Evolutionary conservation across 2,888 invertebrate genomes (phyloP).

Genomic region (Tenthredo livida): DNA sequence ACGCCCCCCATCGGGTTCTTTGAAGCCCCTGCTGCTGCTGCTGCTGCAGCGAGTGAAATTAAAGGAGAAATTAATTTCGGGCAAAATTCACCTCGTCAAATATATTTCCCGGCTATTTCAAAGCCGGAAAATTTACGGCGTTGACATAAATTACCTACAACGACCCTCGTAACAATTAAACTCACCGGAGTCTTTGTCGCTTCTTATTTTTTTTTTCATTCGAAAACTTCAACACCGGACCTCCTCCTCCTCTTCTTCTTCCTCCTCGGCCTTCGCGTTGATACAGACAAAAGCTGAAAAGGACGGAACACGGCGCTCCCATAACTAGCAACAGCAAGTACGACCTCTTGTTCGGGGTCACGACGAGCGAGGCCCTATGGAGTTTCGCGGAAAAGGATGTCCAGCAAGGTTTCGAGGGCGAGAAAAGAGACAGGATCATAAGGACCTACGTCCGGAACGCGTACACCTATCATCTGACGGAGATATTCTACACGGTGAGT

Average conservation of each 20-base stretch:
- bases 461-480: slow-evolving; percentile 96
- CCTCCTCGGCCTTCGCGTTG: not conserved
- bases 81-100: slow-evolving; percentile 18
- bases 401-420: slow-evolving; percentile 92
- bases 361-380: slow-evolving; percentile 95
- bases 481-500: slow-evolving; percentile 94
- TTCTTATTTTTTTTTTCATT: not conserved
- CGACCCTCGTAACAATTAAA: slow-evolving; percentile 41
- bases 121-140: slow-evolving; percentile 9
- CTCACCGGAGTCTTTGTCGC: slow-evolving; percentile 27
- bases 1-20: not conserved
- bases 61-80: not conserved
- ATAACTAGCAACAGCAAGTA: slow-evolving; percentile 82
- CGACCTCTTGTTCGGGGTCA: slow-evolving; percentile 94
- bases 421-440: slow-evolving; percentile 91
- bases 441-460: slow-evolving; percentile 96
- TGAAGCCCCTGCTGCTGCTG: not conserved
- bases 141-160: slow-evolving; percentile 32
- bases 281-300: slow-evolving; percentile 71
- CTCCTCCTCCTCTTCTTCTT: not conserved
- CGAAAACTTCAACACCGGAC: slow-evolving; percentile 8
- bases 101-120: slow-evolving; percentile 18
- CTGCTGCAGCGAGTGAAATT: not conserved
- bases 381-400: slow-evolving; percentile 92
- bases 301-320: slow-evolving; percentile 73